Evolutionary conservation across 2,113 vertebrate species (phyloP).

Genomic region (Jacana jacana): DNA sequence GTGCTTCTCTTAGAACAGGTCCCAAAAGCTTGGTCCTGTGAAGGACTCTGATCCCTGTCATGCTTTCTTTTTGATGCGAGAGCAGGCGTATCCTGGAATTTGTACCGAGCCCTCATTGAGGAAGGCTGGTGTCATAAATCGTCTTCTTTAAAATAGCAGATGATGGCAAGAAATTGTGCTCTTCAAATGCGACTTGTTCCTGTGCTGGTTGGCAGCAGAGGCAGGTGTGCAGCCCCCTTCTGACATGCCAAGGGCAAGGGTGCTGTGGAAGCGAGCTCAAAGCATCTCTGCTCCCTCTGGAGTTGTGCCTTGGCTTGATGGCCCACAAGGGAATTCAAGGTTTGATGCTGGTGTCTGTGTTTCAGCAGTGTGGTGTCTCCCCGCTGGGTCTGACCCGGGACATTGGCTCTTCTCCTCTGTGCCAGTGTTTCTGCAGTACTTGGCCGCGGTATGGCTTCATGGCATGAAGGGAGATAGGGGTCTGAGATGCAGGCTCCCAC

Average conservation of each 20-base stretch:
- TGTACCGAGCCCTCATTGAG: background rate
- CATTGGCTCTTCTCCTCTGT: background rate
- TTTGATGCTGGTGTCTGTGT: background rate
- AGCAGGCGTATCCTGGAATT: background rate
- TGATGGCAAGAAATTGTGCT: background rate
- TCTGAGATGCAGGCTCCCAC: background rate
- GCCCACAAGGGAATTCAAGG: background rate
- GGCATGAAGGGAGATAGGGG: accelerated
- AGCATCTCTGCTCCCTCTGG: background rate
- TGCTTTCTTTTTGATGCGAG: background rate
- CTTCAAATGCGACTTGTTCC: background rate
- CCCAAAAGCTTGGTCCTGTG: background rate
- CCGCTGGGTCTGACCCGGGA: background rate
- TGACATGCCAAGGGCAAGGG: accelerated
- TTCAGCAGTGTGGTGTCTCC: background rate
- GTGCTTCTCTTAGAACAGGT: background rate
- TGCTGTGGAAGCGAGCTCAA: accelerated
- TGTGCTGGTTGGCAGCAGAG: background rate
- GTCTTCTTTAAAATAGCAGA: background rate
- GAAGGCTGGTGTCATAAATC: background rate
- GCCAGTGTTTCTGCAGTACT: background rate
- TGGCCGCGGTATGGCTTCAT: accelerated
- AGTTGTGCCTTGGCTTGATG: background rate
- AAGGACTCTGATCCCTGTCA: background rate
- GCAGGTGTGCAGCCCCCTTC: background rate